Evolutionary conservation across 1,140 invertebrate genomes (phyloP), one percentile per base, ranked within the genome.

Genomic region (Drosophila subobscura): DNA sequence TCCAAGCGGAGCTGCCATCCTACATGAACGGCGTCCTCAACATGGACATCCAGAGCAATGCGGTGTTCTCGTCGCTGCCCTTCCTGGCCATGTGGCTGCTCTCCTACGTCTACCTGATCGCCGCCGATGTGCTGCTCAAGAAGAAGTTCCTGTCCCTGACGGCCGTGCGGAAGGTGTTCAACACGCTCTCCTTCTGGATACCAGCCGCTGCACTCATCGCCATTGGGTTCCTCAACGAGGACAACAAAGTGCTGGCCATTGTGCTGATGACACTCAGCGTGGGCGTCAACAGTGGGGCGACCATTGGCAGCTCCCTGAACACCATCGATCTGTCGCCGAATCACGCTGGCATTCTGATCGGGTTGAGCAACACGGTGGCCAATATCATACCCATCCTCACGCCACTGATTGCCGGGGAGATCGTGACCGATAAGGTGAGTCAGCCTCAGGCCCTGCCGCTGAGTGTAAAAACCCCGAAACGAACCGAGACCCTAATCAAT

Each of bases 1-100:
- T 99, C 44, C 93, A 99, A 49, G 98, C 97, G 0, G 95, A 98
- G 92, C 95, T 99, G 73, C 98, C 98, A 0, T 96, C 94, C 0
- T 99, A 98, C 85, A 95, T 99, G 93, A 95, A 95, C 25, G 93
- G 95, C 57, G 95, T 98, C 0, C 93, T 99, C 1, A 92, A 95
- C 42, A 96, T 96, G 73, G 93, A 98, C 53, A 95, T 98, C 8
- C 93, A 95, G 91, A 91, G 93, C 50, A 95, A 95, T 89, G 96
- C 96, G 5, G 88, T 94, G 16, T 91, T 95, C 46, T 95, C 96
- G 22, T 95, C 97, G 0, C 89, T 98, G 5, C 97, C 97, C 1
- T 98, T 98, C 83, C 80, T 96, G 7, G 93, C 93, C 0, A 95
- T 96, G 93, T 96, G 95, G 93, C 63, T 96, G 6, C 77, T 95